Base-by-base conservation (phyloP, 2,888 invertebrate species). In the Lasioglossum zephyrum region DNA sequence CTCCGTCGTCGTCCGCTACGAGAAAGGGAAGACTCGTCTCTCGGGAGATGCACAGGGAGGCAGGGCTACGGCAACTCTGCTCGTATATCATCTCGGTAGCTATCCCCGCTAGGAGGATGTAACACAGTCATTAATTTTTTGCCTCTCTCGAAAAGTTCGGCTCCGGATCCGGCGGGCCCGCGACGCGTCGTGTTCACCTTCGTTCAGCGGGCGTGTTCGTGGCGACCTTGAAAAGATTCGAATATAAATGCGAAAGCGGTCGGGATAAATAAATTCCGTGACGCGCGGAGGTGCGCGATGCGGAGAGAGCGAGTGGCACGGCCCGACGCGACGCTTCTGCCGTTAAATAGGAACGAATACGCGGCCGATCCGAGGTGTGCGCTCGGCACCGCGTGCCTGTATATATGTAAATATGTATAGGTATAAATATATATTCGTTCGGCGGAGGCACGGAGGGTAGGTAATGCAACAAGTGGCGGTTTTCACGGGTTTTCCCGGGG, bases 381-480 rank as follows among this genome's bases (percentile, higher is more conserved):
- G 78, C 81, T 77, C 70, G n/a, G 39, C 66, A 9, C 73, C 69
- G 18, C 72, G 11, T 69, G 57, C 41, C 41, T 80, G 49, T 80
- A 16, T 60, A 44, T 60, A 44, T 73, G 49, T 81, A 77, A 79
- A 87, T 83, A 77, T 83, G 63, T 83, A 70, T 79, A 57, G 81
- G 78, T 87, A 87, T 85, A 89, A 73, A 86, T 85, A 86, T 82
- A 81, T 90, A 90, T 89, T 89, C 85, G 87, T 89, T 77, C 57
- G 81, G 81, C 63, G 80, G 81, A 73, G 81, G 85, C 79, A 82
- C 77, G 74, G 87, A 86, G 89, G 84, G 87, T 91, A 91, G 93
- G 92, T 93, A 92, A 93, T 89, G 95, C 95, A 95, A 95, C 95
- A 95, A 95, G 95, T 95, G 95, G 95, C 92, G 93, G 94, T 95